phyloP scores from a whole-genome alignment of 2,113 vertebrate species.

The Chunga burmeisteri region DNA sequence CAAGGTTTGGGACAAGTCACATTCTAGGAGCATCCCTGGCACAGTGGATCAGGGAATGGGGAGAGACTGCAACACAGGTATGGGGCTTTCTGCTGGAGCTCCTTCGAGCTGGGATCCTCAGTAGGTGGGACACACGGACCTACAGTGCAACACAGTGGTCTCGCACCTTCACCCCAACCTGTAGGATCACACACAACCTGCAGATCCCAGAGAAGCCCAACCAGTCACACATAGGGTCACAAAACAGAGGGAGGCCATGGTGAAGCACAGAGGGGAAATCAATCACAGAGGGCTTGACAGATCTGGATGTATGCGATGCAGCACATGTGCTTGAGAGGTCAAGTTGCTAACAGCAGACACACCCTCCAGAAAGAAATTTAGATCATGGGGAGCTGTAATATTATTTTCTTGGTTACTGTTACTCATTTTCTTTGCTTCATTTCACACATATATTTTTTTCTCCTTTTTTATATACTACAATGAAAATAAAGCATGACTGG shows the following conservation, averaged over 20 bases:
- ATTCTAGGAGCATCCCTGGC: background rate
- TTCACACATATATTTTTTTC: background rate
- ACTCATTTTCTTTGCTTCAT: background rate
- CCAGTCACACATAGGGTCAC: background rate
- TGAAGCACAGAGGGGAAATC: background rate
- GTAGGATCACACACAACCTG: background rate
- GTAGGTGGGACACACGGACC: rapidly evolving
- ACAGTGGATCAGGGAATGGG: background rate
- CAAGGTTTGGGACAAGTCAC: background rate
- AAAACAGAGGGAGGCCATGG: background rate
- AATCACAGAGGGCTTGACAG: background rate
- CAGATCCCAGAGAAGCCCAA: background rate
- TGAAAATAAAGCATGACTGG: background rate
- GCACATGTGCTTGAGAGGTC: background rate
- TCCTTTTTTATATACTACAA: background rate
- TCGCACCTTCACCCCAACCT: background rate
- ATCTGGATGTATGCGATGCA: background rate
- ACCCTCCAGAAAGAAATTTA: background rate
- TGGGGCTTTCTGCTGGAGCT: background rate
- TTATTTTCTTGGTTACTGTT: background rate
- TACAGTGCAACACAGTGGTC: background rate
- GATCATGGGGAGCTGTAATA: background rate
- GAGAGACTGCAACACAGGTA: background rate
- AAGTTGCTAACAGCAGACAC: background rate
- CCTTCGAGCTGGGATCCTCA: background rate